phyloP scores from a whole-genome alignment of 2,797 vertebrate genomes.

The Peromyscus nudipes region DNA sequence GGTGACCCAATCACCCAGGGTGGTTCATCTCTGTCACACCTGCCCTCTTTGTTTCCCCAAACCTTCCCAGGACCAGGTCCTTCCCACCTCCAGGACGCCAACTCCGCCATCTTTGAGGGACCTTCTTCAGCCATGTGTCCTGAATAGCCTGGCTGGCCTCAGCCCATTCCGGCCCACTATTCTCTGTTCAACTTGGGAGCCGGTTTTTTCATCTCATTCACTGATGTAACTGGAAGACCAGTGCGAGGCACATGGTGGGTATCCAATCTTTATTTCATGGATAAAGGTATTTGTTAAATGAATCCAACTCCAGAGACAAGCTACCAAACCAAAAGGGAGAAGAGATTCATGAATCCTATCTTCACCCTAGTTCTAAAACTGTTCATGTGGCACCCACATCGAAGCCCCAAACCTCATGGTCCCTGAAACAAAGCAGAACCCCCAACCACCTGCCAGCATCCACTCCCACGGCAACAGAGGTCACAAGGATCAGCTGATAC shows the following conservation, averaged over 20 bases:
- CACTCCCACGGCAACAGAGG: not conserved
- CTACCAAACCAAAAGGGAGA: not conserved
- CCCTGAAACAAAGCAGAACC: not conserved
- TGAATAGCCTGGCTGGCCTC: not conserved
- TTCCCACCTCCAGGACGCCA: not conserved
- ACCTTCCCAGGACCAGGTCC: not conserved
- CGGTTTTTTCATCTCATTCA: not conserved
- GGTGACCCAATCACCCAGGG: too few species aligned
- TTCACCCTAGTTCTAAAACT: not conserved
- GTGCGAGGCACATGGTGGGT: not conserved
- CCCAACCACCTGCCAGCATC: not conserved
- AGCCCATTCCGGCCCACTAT: not conserved
- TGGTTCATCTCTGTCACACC: not conserved
- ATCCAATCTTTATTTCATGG: not conserved
- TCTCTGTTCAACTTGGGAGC: not conserved
- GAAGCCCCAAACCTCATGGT: not conserved
- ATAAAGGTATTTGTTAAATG: slow-evolving; percentile 22
- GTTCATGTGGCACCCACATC: not conserved
- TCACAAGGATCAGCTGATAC: not conserved
- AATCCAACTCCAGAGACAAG: not conserved
- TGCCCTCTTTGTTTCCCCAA: not conserved
- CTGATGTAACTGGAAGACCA: not conserved
- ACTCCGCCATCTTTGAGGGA: not conserved
- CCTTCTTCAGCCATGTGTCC: not conserved
- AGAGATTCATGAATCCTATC: not conserved